Evolutionary conservation across 2,888 invertebrate genomes (phyloP).

Genomic region (Eupithecia vulgata): DNA sequence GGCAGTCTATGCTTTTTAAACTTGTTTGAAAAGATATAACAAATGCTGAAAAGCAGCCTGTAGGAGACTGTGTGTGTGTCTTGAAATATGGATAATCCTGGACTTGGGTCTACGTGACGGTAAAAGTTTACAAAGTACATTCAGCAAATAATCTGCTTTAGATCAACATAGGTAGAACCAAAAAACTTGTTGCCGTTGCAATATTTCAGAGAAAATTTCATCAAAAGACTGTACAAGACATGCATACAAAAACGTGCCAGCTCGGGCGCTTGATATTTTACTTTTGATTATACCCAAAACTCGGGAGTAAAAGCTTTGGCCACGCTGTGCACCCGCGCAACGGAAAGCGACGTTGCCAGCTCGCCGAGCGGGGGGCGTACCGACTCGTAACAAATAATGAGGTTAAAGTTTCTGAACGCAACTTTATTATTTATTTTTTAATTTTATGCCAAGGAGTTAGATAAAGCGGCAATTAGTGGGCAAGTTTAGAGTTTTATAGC

Average conservation of each 20-base stretch:
- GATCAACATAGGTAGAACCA: not conserved
- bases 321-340: constrained; percentile 54
- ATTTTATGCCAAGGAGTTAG: constrained; percentile 44
- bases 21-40: not conserved
- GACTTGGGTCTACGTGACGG: not conserved
- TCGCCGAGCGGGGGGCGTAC: constrained; percentile 53
- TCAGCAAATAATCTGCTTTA: not conserved
- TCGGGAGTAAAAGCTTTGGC: constrained; percentile 60
- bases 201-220: not conserved
- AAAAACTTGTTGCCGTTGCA: not conserved
- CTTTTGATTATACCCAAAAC: constrained; percentile 47
- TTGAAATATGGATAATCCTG: not conserved
- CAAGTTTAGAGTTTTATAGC: constrained; percentile 34
- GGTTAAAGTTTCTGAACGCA: constrained; percentile 80
- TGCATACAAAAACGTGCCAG: not conserved
- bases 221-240: not conserved
- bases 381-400: constrained; percentile 73
- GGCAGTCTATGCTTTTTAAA: not conserved
- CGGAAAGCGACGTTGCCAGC: constrained; percentile 78
- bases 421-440: constrained; percentile 63
- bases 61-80: not conserved
- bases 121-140: not conserved
- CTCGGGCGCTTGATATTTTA: not conserved
- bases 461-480: constrained; percentile 45
- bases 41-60: not conserved